These are phyloP conservation scores for Scaptomyza parva DNA, from an alignment of 2,888 invertebrate genomes.

Conservation along the genomic window DNA sequence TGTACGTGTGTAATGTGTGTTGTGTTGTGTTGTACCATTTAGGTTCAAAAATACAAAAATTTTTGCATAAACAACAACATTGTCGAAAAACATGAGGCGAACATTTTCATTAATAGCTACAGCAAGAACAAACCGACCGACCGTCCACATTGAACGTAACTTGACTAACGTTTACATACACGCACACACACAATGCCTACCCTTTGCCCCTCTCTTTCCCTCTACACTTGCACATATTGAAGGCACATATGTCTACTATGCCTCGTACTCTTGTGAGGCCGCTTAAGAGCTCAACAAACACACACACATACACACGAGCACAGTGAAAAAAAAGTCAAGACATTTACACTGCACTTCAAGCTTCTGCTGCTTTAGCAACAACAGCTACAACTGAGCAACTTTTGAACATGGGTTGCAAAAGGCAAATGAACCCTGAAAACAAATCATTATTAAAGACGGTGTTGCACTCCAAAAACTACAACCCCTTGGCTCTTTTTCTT, in stretches of 20 bases:
- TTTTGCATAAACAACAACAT: conserved; percentile 38
- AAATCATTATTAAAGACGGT: conserved; percentile 72
- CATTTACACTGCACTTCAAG: conserved; percentile 77
- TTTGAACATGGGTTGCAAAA: conserved; percentile 10
- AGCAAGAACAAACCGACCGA: conserved; percentile 31
- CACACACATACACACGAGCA: too few relatives aligned
- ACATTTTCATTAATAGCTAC: conserved; percentile 55
- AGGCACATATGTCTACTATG: neutral
- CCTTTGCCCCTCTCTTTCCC: neutral
- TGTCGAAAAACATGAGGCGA: conserved; percentile 4
- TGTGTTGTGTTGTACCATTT: conserved; percentile 10
- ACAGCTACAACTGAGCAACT: conserved; percentile 7
- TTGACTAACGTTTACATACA: neutral
- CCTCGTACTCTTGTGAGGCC: conserved; percentile 11
- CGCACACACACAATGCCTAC: neutral
- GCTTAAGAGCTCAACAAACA: conserved; percentile 82
- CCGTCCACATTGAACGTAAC: conserved; percentile 23
- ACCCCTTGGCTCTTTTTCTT: neutral
- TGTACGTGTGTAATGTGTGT: neutral
- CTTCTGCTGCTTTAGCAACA: conserved; percentile 26
- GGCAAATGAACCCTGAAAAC: conserved; percentile 75
- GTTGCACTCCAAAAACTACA: neutral
- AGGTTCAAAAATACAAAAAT: conserved; percentile 37
- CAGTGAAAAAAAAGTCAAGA: conserved; percentile 79
- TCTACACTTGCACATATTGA: too few relatives aligned